Evolutionary conservation across 2,888 invertebrate genomes (phyloP), one percentile per base, ranked within the genome.

Genomic region (Nipponacmea schrenckii): DNA sequence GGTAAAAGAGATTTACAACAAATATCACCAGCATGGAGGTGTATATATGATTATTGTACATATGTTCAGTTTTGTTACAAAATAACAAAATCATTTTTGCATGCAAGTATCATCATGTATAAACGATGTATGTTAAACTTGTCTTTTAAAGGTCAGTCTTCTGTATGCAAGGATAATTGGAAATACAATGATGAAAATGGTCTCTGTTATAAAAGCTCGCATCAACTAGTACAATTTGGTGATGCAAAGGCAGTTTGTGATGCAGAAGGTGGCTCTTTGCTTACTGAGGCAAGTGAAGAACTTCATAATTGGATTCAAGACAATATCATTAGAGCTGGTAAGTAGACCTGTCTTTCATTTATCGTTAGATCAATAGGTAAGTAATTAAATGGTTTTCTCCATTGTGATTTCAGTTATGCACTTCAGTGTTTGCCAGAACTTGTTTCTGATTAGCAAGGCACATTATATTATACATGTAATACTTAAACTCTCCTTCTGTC

Each of bases 321-420:
- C 62, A 70, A 70, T 56, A 26, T 70, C 27, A 64, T 64, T 7
- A 26, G 8, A 31, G 31, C 70, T 48, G 63, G 69, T 69, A 68
- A 12, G 64, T 64, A 4, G 15, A 27, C n/a, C n/a, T n/a, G n/a
- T n/a, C n/a, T n/a, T n/a, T n/a, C n/a, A n/a, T n/a, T n/a, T n/a
- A n/a, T n/a, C n/a, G n/a, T n/a, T n/a, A n/a, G n/a, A n/a, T n/a
- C n/a, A n/a, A n/a, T n/a, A n/a, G n/a, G n/a, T n/a, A n/a, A n/a
- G n/a, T n/a, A n/a, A n/a, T n/a, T n/a, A n/a, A n/a, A n/a, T n/a
- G n/a, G n/a, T n/a, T n/a, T n/a, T n/a, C n/a, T n/a, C n/a, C n/a
- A n/a, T n/a, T n/a, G n/a, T 4, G 39, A 12, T 15, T 10, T 3
- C 27, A 31, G n/a, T 27, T 2, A 45, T 17, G 67, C 20, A 31